Percentiles rank a stretch among this genome's conserved stretches.
Conservation (phyloP, 2,113 vertebrate genomes). For the Thomomys bottae region DNA sequence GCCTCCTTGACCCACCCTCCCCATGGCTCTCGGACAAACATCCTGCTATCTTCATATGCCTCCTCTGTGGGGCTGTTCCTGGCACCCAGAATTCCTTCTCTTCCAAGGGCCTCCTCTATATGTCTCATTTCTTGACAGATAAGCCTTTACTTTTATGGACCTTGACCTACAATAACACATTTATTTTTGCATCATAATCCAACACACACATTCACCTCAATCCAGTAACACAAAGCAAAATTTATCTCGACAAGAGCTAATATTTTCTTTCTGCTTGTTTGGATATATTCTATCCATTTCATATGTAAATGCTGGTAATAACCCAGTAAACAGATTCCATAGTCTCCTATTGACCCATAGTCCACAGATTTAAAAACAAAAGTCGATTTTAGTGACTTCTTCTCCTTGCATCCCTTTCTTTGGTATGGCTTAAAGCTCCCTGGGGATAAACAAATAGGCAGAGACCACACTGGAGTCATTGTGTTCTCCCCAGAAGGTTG, state of each 20-base stretch:
- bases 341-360: neutral
- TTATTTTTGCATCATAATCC: neutral
- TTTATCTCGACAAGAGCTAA: neutral
- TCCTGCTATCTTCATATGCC: neutral
- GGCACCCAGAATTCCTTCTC: neutral
- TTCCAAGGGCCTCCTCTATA: neutral
- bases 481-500: neutral
- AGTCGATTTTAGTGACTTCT: neutral
- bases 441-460: neutral
- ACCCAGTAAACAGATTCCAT: constrained; percentile 38
- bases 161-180: neutral
- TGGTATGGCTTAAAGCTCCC: neutral
- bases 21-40: neutral
- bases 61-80: neutral
- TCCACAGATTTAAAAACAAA: neutral
- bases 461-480: neutral
- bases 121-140: neutral
- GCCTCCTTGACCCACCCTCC: neutral
- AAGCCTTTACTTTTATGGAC: neutral
- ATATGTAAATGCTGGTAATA: constrained; percentile 3
- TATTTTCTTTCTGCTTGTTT: neutral
- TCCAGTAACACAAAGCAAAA: constrained; percentile 13
- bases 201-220: neutral
- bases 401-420: constrained; percentile 5
- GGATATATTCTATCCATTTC: constrained; percentile 9